Evolutionary conservation across 2,888 invertebrate genomes (phyloP).

Genomic region (Trichogramma dendrolimi): DNA sequence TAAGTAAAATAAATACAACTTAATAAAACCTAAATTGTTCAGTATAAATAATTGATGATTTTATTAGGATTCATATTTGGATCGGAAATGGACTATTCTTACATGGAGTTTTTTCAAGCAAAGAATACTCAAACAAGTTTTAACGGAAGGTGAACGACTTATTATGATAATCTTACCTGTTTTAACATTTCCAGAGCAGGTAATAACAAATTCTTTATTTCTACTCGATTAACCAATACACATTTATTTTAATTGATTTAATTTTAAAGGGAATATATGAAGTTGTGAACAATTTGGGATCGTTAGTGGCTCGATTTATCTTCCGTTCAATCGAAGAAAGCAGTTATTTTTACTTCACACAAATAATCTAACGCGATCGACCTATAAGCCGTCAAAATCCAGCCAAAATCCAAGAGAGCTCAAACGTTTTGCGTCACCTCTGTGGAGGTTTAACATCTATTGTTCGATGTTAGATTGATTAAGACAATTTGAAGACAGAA

Average conservation of each 20-base stretch:
- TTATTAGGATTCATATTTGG: conserved; percentile 57
- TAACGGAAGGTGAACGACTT: conserved; percentile 97
- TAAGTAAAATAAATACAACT: conserved; percentile 41
- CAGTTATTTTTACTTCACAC: conserved; percentile 94
- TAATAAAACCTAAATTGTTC: conserved; percentile 7
- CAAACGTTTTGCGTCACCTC: conserved; percentile 73
- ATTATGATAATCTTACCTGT: conserved; percentile 96
- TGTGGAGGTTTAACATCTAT: conserved; percentile 83
- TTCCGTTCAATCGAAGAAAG: conserved; percentile 97
- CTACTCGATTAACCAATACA: too few species aligned
- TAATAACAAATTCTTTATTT: conserved; percentile 28
- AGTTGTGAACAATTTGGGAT: conserved; percentile 95
- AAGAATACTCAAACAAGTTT: conserved; percentile 88
- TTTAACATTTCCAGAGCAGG: conserved; percentile 86
- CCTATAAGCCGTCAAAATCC: conserved; percentile 67
- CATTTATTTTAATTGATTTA: too few species aligned
- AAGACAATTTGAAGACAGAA: conserved; percentile 22
- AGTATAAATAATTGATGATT: conserved; percentile 13
- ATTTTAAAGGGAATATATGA: conserved; percentile 81
- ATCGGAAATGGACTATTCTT: conserved; percentile 67
- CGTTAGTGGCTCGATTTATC: conserved; percentile 90
- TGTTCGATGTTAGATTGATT: conserved; percentile 53
- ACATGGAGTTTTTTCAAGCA: conserved; percentile 92
- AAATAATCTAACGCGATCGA: conserved; percentile 78
- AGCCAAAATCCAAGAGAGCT: conserved; percentile 69